A percentile compares a stretch with the other conserved stretches of the same genome.
phyloP scores from a whole-genome alignment of 2,797 vertebrate species.

The Paguma larvata region DNA sequence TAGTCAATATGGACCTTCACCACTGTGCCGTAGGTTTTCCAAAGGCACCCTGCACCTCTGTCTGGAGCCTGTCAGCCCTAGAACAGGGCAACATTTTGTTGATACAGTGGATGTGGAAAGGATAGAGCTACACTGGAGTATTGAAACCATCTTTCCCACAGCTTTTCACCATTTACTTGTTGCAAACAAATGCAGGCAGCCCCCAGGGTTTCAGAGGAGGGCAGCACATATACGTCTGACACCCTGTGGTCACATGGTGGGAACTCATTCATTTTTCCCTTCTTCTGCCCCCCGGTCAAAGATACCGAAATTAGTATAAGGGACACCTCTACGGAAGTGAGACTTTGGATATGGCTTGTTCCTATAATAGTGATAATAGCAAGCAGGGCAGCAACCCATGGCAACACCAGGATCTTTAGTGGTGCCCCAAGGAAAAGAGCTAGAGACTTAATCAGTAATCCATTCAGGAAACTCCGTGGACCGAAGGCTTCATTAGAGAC shows the following conservation, averaged over 20 bases:
- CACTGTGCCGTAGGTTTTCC: background rate
- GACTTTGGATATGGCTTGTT: background rate
- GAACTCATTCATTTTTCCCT: background rate
- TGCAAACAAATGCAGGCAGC: background rate
- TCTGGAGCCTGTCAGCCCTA: background rate
- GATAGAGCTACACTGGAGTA: background rate
- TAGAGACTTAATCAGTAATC: background rate
- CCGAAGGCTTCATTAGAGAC: background rate
- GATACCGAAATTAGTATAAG: background rate
- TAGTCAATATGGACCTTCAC: background rate
- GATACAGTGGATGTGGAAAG: background rate
- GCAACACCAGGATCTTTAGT: background rate
- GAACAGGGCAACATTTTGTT: background rate
- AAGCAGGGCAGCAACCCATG: background rate
- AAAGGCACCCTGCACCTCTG: background rate
- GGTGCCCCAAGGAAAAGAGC: background rate
- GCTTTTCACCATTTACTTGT: background rate
- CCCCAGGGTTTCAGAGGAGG: background rate
- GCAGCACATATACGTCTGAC: background rate
- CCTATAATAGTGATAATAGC: background rate
- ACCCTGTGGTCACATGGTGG: background rate
- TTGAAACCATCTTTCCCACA: background rate
- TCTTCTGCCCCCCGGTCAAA: background rate
- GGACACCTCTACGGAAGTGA: background rate
- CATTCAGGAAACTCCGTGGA: background rate